Evolutionary conservation across 2,113 vertebrate species (phyloP).

Genomic region (Sylvicapra grimmia): DNA sequence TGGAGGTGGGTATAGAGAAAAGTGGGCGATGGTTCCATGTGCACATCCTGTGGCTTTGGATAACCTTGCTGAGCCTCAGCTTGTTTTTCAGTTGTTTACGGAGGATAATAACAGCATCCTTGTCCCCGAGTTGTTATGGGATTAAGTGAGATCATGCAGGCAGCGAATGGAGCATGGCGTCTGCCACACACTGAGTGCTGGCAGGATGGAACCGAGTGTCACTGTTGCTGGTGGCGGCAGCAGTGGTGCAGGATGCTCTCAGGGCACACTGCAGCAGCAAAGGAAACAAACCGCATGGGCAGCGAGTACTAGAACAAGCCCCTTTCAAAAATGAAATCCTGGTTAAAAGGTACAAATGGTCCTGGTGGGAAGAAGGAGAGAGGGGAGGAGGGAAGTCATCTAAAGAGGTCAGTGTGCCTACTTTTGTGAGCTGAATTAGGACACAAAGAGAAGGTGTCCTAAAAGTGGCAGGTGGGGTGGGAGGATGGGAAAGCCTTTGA

Average conservation of each 20-base stretch:
- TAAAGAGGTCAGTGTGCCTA: not conserved
- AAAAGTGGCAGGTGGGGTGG: not conserved
- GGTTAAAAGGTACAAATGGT: not conserved
- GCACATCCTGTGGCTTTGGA: not conserved
- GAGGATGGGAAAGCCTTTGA: not conserved
- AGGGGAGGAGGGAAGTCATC: not conserved
- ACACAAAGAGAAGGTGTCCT: not conserved
- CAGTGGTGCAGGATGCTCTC: accelerated
- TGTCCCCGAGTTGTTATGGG: not conserved
- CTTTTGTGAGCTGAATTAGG: not conserved
- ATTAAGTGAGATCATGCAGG: not conserved
- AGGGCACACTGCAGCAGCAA: not conserved
- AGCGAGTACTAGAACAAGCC: not conserved
- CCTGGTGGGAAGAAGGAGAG: not conserved
- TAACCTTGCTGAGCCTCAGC: not conserved
- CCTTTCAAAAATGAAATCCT: not conserved
- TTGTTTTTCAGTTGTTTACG: not conserved
- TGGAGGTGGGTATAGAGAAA: not conserved
- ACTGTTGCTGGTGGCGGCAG: accelerated
- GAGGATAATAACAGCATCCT: not conserved
- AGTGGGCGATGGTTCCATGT: accelerated
- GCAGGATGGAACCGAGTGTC: accelerated
- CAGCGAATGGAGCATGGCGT: accelerated
- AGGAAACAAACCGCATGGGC: not conserved
- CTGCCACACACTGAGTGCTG: accelerated